These are phyloP conservation scores for Ennomos fuscantarius DNA, from an alignment of 2,888 invertebrate genomes.

Conservation along the genomic window DNA sequence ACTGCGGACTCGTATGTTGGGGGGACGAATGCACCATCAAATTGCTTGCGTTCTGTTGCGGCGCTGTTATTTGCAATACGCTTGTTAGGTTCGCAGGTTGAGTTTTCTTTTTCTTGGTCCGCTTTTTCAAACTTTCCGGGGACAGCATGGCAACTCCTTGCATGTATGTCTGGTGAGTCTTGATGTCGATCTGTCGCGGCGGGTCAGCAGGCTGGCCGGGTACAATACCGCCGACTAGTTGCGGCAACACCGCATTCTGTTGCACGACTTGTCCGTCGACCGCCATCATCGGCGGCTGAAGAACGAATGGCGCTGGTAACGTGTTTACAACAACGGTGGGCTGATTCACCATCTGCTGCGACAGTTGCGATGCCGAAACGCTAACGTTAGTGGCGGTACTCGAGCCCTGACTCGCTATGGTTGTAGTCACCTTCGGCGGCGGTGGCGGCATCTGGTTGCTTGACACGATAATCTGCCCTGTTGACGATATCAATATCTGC, in stretches of 20 bases:
- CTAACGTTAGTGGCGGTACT: slow-evolving; percentile 88
- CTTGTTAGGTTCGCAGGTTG: slow-evolving; percentile 89
- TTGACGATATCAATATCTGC: slow-evolving; percentile 91
- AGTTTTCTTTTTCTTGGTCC: slow-evolving; percentile 90
- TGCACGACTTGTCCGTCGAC: slow-evolving; percentile 90
- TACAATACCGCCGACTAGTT: slow-evolving; percentile 88
- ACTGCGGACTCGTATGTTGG: slow-evolving; percentile 81
- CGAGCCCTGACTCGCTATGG: slow-evolving; percentile 86
- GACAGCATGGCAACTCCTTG: slow-evolving; percentile 85
- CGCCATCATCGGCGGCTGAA: slow-evolving; percentile 91
- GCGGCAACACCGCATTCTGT: slow-evolving; percentile 89
- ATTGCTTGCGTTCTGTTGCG: slow-evolving; percentile 87
- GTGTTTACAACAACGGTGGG: slow-evolving; percentile 93
- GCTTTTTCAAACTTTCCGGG: slow-evolving; percentile 88
- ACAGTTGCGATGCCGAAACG: slow-evolving; percentile 86
- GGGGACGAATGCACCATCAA: slow-evolving; percentile 84
- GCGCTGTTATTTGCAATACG: slow-evolving; percentile 88
- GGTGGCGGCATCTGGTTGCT: slow-evolving; percentile 88
- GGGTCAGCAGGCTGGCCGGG: slow-evolving; percentile 80
- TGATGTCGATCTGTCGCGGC: slow-evolving; percentile 83
- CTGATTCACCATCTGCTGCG: slow-evolving; percentile 88
- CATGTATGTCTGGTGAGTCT: slow-evolving; percentile 71
- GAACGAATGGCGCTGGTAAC: slow-evolving; percentile 90
- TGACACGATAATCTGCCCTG: slow-evolving; percentile 90
- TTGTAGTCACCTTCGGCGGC: slow-evolving; percentile 82